These are phyloP conservation scores for Macropodus opercularis DNA, from an alignment of 2,797 vertebrate species.

Conservation along the genomic window DNA sequence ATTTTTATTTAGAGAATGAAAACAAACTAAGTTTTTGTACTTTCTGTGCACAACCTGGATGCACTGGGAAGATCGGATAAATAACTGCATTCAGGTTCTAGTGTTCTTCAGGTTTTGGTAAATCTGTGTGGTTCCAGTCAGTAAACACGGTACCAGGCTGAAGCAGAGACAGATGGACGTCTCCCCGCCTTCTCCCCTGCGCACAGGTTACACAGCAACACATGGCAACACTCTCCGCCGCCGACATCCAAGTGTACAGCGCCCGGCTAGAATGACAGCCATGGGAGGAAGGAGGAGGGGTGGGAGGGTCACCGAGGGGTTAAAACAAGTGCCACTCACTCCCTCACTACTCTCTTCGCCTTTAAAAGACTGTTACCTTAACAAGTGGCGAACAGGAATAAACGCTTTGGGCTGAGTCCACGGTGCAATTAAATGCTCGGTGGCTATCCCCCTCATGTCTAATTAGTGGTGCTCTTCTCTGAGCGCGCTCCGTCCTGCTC, in stretches of 20 bases:
- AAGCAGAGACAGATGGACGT: slow-evolving; percentile 72
- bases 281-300: slow-evolving; percentile 39
- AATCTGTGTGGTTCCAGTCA: slow-evolving; percentile 22
- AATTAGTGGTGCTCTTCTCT: slow-evolving; percentile 81
- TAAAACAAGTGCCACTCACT: slow-evolving; percentile 71
- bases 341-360: slow-evolving; percentile 77
- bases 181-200: slow-evolving; percentile 47
- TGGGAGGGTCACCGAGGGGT: slow-evolving; percentile 27
- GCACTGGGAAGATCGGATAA: too few relatives aligned
- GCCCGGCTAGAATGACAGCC: slow-evolving; percentile 60
- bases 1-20: too few relatives aligned
- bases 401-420: slow-evolving; percentile 76
- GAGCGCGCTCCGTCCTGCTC: slow-evolving; percentile 65
- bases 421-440: slow-evolving; percentile 80
- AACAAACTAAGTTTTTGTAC: too few relatives aligned
- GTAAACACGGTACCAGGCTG: slow-evolving; percentile 34
- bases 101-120: slow-evolving; percentile 26
- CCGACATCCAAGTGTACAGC: slow-evolving; percentile 79
- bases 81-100: background rate
- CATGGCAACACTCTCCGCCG: slow-evolving; percentile 62
- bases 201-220: slow-evolving; percentile 75
- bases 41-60: too few relatives aligned
- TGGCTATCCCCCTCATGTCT: slow-evolving; percentile 77
- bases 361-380: slow-evolving; percentile 87
- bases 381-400: slow-evolving; percentile 76